Percentiles rank a stretch among this genome's conserved stretches.
Conservation (phyloP, 92 coral and sea anemone genomes). For the Galaxea fascicularis region DNA sequence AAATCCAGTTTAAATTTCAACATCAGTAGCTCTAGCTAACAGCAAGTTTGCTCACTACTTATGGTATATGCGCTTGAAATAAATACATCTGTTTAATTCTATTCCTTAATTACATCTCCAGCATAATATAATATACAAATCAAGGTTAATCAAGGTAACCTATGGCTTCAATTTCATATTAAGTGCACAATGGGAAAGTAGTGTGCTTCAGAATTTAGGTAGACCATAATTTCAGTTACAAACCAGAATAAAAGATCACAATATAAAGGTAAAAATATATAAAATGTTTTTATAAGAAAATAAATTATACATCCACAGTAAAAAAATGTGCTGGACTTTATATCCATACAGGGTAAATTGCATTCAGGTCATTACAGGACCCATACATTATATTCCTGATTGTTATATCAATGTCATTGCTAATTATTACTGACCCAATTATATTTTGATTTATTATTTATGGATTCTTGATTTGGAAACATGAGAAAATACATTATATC, state of each 20-base stretch:
- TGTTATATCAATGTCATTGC: neutral
- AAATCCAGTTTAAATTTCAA: too few species aligned
- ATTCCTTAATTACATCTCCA: conserved; percentile 22
- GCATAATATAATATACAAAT: neutral
- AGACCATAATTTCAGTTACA: conserved; percentile 5
- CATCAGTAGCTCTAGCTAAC: too few species aligned
- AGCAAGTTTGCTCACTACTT: neutral
- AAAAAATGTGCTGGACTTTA: conserved; percentile 10
- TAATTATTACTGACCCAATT: neutral
- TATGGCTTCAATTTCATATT: neutral
- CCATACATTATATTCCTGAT: neutral
- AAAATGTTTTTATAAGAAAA: conserved; percentile 25
- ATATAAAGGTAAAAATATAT: conserved; percentile 30
- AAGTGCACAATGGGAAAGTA: neutral
- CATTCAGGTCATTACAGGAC: neutral
- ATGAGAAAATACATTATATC: conserved; percentile 2
- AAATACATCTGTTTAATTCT: conserved; percentile 39
- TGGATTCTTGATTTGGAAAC: neutral
- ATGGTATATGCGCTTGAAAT: conserved; percentile 14
- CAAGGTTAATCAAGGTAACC: neutral
- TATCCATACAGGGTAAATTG: neutral
- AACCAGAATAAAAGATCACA: neutral
- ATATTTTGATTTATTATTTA: neutral
- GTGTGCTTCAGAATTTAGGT: neutral
- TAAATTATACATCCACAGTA: conserved; percentile 34